Evolutionary conservation across 2,797 vertebrate species (phyloP), one percentile per base, ranked within the genome.

Genomic region (Hippocampus kuda): DNA sequence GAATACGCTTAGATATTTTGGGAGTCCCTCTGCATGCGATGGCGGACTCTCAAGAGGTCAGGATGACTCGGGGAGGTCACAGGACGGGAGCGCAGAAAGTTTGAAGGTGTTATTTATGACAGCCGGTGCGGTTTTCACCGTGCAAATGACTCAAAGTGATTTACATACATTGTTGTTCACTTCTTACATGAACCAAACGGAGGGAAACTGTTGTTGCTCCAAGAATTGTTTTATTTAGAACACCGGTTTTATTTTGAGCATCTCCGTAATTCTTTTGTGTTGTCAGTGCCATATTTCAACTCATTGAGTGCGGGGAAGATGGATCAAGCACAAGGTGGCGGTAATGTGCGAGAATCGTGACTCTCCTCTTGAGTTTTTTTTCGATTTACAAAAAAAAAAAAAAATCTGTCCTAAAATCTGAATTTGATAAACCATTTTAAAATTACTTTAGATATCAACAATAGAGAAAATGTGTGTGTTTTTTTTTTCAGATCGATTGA

Each of bases 1-100:
- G 86, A 91, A 91, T 91, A 91, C 88, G 92, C 90, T 93, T 91
- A 92, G 87, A 88, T 92, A 85, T 89, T 91, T 91, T 72, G 86
- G 80, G 85, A 91, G 85, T 85, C 83, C 74, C 78, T 79, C 79
- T 74, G 79, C 66, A 69, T 76, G 78, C 77, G 78, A 87, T 69
- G 1, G 69, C 76, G 75, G 75, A 79, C 79, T 30, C 60, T 15
- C 82, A 82, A 38, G 85, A 84, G 86, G 85, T 86, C 83, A 84
- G 73, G 68, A 76, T 5, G 73, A 62, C 78, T 79, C 1, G 24
- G 77, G 77, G 76, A 78, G 77, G 75, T 78, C 77, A 75, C 68
- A 65, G 83, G 79, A 70, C 82, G 79, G 81, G 82, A 84, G 85
- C 82, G 78, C 64, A 51, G 68, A 61, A 79, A 72, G 24, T 65